Conservation (phyloP, 2,797 vertebrate species). For the Varecia variegata region DNA sequence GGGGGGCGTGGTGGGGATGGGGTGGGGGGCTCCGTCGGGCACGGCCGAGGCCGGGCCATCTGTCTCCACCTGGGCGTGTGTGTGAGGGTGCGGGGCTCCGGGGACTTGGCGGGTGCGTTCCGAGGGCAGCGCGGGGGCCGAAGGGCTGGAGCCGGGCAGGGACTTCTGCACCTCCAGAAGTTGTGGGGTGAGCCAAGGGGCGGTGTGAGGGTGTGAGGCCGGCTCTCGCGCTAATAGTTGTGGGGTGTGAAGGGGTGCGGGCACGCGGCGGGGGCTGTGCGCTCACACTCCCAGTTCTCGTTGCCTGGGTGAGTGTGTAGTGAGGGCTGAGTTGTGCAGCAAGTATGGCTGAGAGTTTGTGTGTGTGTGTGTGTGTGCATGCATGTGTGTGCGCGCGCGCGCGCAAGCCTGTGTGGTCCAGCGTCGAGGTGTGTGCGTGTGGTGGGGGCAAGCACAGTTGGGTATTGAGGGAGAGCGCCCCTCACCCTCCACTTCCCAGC, state of each 20-base stretch:
- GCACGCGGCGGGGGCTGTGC: background rate
- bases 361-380: background rate
- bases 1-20: slow-evolving; percentile 65
- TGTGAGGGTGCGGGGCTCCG: background rate
- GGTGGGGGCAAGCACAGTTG: background rate
- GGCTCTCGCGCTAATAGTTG: background rate
- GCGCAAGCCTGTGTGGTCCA: slow-evolving; percentile 62
- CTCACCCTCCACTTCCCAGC: slow-evolving; percentile 45
- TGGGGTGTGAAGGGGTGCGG: background rate
- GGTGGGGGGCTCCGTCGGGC: background rate
- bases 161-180: slow-evolving; percentile 50
- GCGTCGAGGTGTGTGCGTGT: slow-evolving; percentile 47
- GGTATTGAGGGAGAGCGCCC: slow-evolving; percentile 48
- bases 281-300: background rate
- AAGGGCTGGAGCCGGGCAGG: background rate
- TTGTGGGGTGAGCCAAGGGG: slow-evolving; percentile 46
- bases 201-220: background rate
- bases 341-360: slow-evolving; percentile 56
- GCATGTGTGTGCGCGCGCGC: slow-evolving; percentile 32
- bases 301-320: slow-evolving; percentile 21
- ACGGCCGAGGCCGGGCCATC: slow-evolving; percentile 12
- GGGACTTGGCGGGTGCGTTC: background rate
- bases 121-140: background rate
- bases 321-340: slow-evolving; percentile 53
- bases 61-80: background rate